A percentile compares a stretch with the other conserved stretches of the same genome.
Conservation (phyloP, 2,113 vertebrate genomes). For the Notiomystis cincta region DNA sequence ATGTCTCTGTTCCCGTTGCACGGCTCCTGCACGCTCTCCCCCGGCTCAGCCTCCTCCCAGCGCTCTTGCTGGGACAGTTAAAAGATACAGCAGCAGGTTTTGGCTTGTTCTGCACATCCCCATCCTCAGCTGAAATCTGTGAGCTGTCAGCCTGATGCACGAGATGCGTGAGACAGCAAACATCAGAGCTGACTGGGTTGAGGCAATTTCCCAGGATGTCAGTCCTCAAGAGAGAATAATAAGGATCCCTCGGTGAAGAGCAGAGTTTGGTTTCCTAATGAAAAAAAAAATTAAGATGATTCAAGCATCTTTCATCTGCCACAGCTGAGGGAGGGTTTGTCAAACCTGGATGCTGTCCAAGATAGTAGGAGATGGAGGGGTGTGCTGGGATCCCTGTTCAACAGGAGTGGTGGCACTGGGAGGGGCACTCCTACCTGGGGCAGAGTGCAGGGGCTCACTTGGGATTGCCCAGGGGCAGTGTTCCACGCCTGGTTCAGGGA, state of each 20-base stretch:
- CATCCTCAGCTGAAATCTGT: conserved; percentile 5
- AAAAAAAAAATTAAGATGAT: not conserved
- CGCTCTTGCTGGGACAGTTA: not conserved
- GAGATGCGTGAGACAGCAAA: conserved; percentile 16
- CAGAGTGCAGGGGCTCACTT: not conserved
- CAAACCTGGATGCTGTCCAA: not conserved
- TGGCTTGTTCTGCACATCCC: not conserved
- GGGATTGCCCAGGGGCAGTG: not conserved
- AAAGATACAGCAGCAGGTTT: not conserved
- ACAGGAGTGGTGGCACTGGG: not conserved
- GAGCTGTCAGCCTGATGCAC: conserved; percentile 44
- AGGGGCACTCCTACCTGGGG: not conserved
- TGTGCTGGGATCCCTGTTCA: not conserved
- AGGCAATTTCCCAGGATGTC: conserved; percentile 44
- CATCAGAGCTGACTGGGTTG: conserved; percentile 57
- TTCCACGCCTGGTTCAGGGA: not conserved
- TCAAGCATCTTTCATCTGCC: not conserved
- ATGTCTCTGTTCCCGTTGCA: not conserved
- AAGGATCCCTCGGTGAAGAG: not conserved
- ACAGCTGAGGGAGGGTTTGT: not conserved
- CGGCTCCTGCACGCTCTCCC: fast-evolving
- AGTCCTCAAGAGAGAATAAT: conserved; percentile 14
- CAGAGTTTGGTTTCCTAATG: conserved; percentile 16
- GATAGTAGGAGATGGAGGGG: not conserved
- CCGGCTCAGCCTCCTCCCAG: not conserved